phyloP scores from a whole-genome alignment of 2,797 vertebrate genomes.

The Chaetodon trifasciatus region DNA sequence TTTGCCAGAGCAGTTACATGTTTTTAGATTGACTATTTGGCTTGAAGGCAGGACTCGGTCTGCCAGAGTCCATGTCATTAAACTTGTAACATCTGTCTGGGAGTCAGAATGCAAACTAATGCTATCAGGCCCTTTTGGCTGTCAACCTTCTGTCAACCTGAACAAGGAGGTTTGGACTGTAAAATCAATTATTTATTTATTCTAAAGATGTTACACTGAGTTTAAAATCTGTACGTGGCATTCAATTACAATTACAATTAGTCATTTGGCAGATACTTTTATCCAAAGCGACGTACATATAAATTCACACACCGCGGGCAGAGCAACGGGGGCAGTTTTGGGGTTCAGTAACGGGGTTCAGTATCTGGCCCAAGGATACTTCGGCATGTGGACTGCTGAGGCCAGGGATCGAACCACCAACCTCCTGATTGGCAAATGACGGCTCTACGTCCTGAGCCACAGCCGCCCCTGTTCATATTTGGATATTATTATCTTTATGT shows the following conservation, averaged over 20 bases:
- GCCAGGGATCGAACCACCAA: too few species aligned
- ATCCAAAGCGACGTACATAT: too few species aligned
- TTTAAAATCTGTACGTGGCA: neutral
- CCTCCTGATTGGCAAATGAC: too few species aligned
- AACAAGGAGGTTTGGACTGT: neutral
- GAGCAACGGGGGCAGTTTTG: too few species aligned
- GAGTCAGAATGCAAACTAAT: neutral
- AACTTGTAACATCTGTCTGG: conserved; percentile 1
- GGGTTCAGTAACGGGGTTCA: too few species aligned
- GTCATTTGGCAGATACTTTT: too few species aligned
- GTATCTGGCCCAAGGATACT: too few species aligned
- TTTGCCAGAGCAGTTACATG: conserved; percentile 12
- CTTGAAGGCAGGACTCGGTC: neutral
- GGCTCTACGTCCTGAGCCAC: too few species aligned
- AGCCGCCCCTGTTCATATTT: neutral
- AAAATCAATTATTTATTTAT: conserved; percentile 12
- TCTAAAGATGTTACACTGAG: neutral
- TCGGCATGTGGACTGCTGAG: too few species aligned
- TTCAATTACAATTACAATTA: neutral
- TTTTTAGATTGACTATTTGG: conserved; percentile 15
- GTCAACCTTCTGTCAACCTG: neutral
- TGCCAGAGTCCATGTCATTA: neutral
- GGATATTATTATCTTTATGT: neutral
- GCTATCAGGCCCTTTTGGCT: neutral
- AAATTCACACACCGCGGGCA: too few species aligned